Base-by-base conservation (phyloP, 2,888 invertebrate species). In the Rapana venosa region DNA sequence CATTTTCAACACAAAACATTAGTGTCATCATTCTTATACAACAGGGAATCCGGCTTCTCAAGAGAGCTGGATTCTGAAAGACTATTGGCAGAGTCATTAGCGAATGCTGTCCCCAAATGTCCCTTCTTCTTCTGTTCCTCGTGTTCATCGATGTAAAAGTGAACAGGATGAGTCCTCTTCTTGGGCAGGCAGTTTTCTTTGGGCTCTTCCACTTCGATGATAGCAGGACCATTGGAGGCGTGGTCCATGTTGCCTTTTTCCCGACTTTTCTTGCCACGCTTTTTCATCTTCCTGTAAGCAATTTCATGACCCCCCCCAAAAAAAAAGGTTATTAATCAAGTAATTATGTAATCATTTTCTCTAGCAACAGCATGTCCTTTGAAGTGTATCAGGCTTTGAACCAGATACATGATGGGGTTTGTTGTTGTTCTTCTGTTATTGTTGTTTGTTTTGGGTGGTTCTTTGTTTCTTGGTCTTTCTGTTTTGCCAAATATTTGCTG, bases 111-210 rank as follows among this genome's bases (percentile, higher is more conserved):
- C n/a, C 94, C 92, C 70, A 93, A 88, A 47, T 91, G 92, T 36
- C 93, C 93, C 66, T 92, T 93, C 87, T 93, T 93, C 11, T 89
- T 91, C 26, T 91, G 90, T 15, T 91, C 91, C 26, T 92, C 92
- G 26, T 90, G 91, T 20, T 95, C 95, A 36, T 95, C 94, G 35
- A 95, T 94, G 92, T 94, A 94, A 90, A 94, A 94, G 83, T 92
- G 92, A 58, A 94, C 94, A 0, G 93, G 92, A 15, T 90, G 87
- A 56, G 92, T 93, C 87, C 93, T 93, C 89, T 93, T 93, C 77
- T 88, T 91, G 22, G 89, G 36, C 17, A 32, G 32, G 36, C 47
- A 70, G 88, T 56, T 36, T 77, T 79, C 77, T 20, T 8, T 35
- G 17, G 81, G 74, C 36, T 90, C 87, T 56, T 90, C 88, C 77